Base-by-base conservation (phyloP, 2,797 vertebrate genomes). In the Paratrypauchen microcephalus region DNA sequence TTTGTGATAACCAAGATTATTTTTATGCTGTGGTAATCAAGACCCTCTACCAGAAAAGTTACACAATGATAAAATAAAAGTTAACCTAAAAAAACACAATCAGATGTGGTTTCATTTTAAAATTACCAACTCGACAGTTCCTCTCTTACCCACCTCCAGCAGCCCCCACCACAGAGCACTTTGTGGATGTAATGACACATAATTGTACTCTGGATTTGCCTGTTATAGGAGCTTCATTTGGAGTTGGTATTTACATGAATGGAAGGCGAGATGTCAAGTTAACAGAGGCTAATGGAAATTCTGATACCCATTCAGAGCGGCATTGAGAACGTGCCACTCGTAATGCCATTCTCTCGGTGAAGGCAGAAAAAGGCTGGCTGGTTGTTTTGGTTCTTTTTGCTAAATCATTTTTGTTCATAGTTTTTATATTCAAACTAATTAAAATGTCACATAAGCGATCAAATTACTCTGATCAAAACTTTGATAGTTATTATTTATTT, bases 181-280 rank as follows among this genome's bases (percentile, higher is more conserved):
- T 86, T 89, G 74, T 76, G 45, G 67, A 82, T 77, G 75, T 87
- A 85, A 87, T 85, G 79, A 74, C 78, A 75, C 67, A 73, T 85
- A 89, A 89, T 85, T 87, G 80, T 86, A 82, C 72, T 72, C 68
- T 80, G 84, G 77, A 85, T 86, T 86, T 76, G 70, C 75, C 80
- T 56, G 71, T 77, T 72, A 41, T 39, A 71, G 74, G 55, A 58
- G 77, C 68, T 77, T 85, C 76, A 73, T 83, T 89, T 82, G 32
- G 18, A 78, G 75, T 63, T 65, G 66, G 66, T 79, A 76, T 86
- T 88, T 84, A 52, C 65, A 81, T 81, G 78, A 88, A 86, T 77
- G 72, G 76, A 80, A 74, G 63, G 60, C 75, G 81, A 83, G 73
- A 78, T 83, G 82, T 88, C 81, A 82, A 71, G 82, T 84, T 87